These are phyloP conservation scores for Diphyllodes magnificus DNA, from an alignment of 2,113 vertebrate species.

Conservation along the genomic window DNA sequence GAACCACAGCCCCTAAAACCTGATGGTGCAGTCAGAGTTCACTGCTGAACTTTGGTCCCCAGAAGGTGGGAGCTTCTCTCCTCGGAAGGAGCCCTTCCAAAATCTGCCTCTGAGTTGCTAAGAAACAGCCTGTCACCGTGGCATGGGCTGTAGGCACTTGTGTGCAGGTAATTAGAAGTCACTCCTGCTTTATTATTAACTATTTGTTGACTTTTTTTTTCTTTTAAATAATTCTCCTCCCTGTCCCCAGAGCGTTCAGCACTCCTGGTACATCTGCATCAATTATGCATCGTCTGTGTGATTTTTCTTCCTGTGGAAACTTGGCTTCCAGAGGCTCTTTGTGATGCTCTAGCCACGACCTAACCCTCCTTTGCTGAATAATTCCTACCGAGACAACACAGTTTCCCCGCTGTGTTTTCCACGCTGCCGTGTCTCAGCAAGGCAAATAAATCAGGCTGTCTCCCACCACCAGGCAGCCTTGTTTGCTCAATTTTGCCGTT, in stretches of 20 bases:
- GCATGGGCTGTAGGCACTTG: neutral
- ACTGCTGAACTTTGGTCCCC: neutral
- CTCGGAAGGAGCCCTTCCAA: neutral
- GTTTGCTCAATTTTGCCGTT: slow-evolving; percentile 33
- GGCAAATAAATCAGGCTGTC: slow-evolving; percentile 42
- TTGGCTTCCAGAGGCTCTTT: slow-evolving; percentile 17
- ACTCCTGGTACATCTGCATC: neutral
- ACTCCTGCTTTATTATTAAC: slow-evolving; percentile 21
- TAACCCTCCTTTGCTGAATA: slow-evolving; percentile 27
- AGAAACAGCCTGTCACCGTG: slow-evolving; percentile 34
- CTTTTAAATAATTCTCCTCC: neutral
- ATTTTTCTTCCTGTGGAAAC: slow-evolving; percentile 1
- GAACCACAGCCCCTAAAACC: neutral
- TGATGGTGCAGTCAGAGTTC: neutral
- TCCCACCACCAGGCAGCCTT: slow-evolving; percentile 11
- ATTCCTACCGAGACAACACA: slow-evolving; percentile 36
- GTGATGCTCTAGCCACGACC: slow-evolving; percentile 34
- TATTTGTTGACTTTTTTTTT: neutral
- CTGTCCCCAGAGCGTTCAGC: neutral
- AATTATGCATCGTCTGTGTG: neutral
- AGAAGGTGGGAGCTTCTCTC: neutral
- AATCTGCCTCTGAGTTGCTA: slow-evolving; percentile 12
- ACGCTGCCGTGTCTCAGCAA: neutral
- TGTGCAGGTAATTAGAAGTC: slow-evolving; percentile 41
- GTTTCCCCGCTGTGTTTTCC: slow-evolving; percentile 22